Conservation (phyloP, 2,113 vertebrate genomes). For the Pteruthius melanotis region DNA sequence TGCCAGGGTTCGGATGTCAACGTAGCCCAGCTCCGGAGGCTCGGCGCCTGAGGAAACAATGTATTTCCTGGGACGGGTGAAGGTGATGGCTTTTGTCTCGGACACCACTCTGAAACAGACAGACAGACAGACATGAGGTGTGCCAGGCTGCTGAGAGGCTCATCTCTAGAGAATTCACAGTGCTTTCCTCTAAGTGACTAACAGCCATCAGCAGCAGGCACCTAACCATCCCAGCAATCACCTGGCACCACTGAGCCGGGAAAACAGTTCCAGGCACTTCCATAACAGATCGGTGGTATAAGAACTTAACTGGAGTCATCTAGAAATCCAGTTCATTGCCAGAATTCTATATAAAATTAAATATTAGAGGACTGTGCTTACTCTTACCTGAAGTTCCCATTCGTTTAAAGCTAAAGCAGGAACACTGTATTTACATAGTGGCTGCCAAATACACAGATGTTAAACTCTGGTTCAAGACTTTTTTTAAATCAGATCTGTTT, state of each 20-base stretch:
- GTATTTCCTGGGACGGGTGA: slow-evolving; percentile 86
- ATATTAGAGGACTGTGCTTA: neutral
- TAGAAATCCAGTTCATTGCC: neutral
- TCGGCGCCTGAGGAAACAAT: slow-evolving; percentile 83
- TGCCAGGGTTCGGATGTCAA: slow-evolving; percentile 86
- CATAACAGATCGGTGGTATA: accelerated
- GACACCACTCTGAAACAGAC: slow-evolving; percentile 74
- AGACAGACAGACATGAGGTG: neutral
- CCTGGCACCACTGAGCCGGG: neutral
- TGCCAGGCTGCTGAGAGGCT: neutral
- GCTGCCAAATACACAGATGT: neutral
- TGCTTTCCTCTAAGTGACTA: neutral
- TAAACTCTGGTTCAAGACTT: neutral
- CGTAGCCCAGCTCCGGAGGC: slow-evolving; percentile 84
- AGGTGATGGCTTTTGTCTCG: slow-evolving; percentile 82
- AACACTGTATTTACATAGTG: neutral
- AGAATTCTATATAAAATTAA: neutral
- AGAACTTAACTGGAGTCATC: neutral
- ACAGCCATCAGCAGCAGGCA: neutral
- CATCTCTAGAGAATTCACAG: neutral
- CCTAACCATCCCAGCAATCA: neutral
- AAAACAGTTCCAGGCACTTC: neutral
- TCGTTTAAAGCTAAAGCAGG: neutral
- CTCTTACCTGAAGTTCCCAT: neutral
- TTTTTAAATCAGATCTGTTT: neutral